Conservation (phyloP, 2,797 vertebrate species). For the Girardinus metallicus region DNA sequence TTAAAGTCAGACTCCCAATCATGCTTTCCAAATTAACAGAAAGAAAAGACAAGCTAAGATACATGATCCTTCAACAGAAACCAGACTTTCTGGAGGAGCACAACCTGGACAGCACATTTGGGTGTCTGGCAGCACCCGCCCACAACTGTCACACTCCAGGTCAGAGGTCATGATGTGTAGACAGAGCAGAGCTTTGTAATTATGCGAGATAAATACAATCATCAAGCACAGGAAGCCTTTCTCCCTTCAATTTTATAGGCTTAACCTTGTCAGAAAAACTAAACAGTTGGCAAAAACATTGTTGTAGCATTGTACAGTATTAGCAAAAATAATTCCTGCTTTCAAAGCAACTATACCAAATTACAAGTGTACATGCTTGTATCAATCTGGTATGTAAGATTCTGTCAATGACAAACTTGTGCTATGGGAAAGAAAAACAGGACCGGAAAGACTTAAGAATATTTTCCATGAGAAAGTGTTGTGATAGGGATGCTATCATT, state of each 20-base stretch:
- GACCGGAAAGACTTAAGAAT: conserved; percentile 11
- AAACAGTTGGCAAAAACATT: conserved; percentile 21
- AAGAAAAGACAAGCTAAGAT: conserved; percentile 16
- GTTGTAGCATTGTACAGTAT: conserved; percentile 7
- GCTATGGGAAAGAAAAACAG: background rate
- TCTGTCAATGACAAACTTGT: conserved; percentile 1
- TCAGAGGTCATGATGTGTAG: conserved; percentile 70
- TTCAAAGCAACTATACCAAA: background rate
- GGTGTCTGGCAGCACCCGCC: conserved; percentile 65
- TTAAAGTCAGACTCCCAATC: conserved; percentile 2
- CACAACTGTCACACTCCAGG: conserved; percentile 69
- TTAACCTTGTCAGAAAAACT: conserved; percentile 74
- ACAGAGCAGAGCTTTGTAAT: conserved; percentile 78
- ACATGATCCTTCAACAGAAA: conserved; percentile 44
- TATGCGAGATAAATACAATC: conserved; percentile 80
- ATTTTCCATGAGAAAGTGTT: conserved; percentile 51
- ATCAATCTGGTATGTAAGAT: background rate
- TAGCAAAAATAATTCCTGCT: conserved; percentile 1
- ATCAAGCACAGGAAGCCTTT: conserved; percentile 75
- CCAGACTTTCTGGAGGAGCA: conserved; percentile 39
- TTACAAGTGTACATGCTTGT: background rate
- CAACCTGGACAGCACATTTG: conserved; percentile 56
- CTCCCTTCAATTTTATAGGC: conserved; percentile 66
- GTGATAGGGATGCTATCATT: conserved; percentile 65
- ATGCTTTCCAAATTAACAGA: conserved; percentile 20